Conservation (phyloP, 2,888 invertebrate genomes). For the Biston betularia region DNA sequence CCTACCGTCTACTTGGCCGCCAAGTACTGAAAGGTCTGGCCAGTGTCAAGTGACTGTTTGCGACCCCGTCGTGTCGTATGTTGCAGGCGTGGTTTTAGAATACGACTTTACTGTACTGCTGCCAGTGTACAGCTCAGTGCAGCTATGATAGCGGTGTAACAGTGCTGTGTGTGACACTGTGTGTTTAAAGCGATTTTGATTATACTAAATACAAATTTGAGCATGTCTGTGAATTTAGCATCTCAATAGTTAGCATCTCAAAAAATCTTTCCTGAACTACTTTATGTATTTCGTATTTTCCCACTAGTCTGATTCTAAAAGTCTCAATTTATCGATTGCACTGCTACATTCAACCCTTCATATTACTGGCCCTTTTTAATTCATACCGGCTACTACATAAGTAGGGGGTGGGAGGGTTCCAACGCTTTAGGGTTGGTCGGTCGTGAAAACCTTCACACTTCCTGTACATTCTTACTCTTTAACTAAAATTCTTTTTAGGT, state of each 20-base stretch:
- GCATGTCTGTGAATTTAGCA: no score
- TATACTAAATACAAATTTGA: no score
- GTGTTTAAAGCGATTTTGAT: no score
- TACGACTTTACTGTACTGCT: not conserved
- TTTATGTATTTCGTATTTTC: not conserved
- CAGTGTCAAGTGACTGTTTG: constrained; percentile 60
- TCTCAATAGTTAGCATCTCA: no score
- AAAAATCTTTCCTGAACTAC: no score
- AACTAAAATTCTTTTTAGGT: no score
- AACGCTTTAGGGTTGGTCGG: constrained; percentile 3
- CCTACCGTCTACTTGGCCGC: no score
- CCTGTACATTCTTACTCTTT: not conserved
- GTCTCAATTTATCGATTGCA: constrained; percentile 24
- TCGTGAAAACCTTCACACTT: not conserved
- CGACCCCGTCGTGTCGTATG: constrained; percentile 57
- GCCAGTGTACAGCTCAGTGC: no score
- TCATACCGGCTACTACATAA: constrained; percentile 52
- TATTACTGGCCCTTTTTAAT: constrained; percentile 61
- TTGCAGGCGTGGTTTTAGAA: constrained; percentile 30
- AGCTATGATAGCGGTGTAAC: no score
- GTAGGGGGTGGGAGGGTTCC: constrained; percentile 23
- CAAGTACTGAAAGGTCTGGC: constrained; percentile 39
- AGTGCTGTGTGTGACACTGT: no score
- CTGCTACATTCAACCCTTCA: constrained; percentile 59
- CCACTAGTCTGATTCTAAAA: not conserved